These are phyloP conservation scores for Triops cancriformis DNA, from an alignment of 1,140 invertebrate genomes.

Conservation along the genomic window DNA sequence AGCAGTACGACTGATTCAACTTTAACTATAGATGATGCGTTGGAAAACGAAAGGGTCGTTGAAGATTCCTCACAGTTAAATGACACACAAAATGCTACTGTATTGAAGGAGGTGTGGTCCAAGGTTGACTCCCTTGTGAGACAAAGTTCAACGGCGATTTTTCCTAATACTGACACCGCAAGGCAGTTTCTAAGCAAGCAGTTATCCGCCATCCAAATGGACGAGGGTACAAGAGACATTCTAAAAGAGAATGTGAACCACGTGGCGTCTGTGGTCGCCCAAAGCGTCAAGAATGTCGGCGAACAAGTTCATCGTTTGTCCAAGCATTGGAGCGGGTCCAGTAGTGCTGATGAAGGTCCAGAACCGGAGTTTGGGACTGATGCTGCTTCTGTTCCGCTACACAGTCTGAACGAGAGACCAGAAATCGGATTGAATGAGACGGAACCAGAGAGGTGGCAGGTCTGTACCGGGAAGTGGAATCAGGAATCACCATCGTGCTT, in stretches of 20 bases:
- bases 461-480: background rate
- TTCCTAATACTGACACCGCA: conserved; percentile 60
- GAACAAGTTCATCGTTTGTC: conserved; percentile 62
- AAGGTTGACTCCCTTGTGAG: conserved; percentile 24
- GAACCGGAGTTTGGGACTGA: conserved; percentile 30
- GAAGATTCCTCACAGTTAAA: conserved; percentile 10
- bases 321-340: conserved; percentile 61
- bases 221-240: conserved; percentile 31
- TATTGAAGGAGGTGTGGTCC: background rate
- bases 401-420: too few species aligned
- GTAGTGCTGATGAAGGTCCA: conserved; percentile 48
- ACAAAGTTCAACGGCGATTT: conserved; percentile 37
- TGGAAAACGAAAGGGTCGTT: background rate
- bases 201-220: conserved; percentile 55
- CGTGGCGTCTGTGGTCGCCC: conserved; percentile 61
- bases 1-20: background rate
- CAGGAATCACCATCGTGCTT: conserved; percentile 11
- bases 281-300: conserved; percentile 62
- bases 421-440: too few species aligned
- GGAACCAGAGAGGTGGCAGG: too few species aligned
- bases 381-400: conserved; percentile 15
- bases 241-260: conserved; percentile 42
- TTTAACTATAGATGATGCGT: background rate
- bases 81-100: background rate
- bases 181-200: conserved; percentile 60